phyloP scores from a whole-genome alignment of 2,797 vertebrate genomes.

The Crocidura indochinensis region DNA sequence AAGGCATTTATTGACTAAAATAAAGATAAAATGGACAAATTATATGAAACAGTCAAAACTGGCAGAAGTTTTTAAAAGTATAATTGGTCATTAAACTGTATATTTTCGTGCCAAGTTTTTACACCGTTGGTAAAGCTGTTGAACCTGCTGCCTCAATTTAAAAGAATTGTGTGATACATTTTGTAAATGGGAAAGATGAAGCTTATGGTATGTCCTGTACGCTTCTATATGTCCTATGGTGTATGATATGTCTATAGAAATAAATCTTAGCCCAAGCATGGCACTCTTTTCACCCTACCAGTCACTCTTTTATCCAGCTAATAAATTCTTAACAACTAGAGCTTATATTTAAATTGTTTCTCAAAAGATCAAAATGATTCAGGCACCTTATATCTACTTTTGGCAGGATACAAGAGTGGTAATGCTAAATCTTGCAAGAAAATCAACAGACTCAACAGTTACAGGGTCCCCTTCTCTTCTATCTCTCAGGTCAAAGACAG shows the following conservation, averaged over 20 bases:
- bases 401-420: not conserved
- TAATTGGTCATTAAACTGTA: conserved; percentile 4
- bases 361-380: not conserved
- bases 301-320: not conserved
- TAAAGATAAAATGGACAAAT: conserved; percentile 7
- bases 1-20: conserved; percentile 39
- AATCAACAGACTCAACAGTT: not conserved
- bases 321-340: not conserved
- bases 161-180: not conserved
- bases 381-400: not conserved
- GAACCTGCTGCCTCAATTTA: not conserved
- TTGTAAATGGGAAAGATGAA: not conserved
- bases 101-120: conserved; percentile 11
- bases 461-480: not conserved
- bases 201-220: accelerated
- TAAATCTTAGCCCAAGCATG: not conserved
- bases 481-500: not conserved
- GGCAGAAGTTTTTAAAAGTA: not conserved
- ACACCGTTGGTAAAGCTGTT: not conserved
- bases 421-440: not conserved
- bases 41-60: conserved; percentile 41
- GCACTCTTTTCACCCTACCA: not conserved
- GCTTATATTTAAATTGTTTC: conserved; percentile 4
- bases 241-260: not conserved
- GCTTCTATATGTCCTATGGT: too few relatives aligned